Base-by-base conservation (phyloP, 2,888 invertebrate genomes). In the Heliconius ethilla region DNA sequence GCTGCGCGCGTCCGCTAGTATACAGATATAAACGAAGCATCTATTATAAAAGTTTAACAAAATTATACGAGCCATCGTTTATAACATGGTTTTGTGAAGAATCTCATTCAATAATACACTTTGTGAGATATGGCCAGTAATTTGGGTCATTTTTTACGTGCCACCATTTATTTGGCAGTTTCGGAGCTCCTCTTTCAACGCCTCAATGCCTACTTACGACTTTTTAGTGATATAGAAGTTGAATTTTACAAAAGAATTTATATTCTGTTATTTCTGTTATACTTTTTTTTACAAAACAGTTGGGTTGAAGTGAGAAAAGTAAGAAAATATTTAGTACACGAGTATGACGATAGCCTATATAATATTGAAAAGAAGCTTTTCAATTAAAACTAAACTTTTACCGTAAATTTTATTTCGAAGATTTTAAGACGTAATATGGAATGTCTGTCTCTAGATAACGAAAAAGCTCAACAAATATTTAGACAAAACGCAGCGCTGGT, bases 71-170 rank as follows among this genome's bases (percentile, higher is more conserved):
- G 29, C 77, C 45, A 63, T 70, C 66, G 25, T 79, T 75, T 75
- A 77, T 40, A 65, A 75, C 66, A 25, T 67, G 66, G 75, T 66
- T 75, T 76, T 72, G 72, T 75, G 63, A 27, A 67, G n/a, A 51
- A 70, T 33, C 55, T 79, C 78, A 40, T 79, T 79, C 62, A 78
- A 79, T 77, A 65, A 79, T 75, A 75, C 69, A 51, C 33, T 76
- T 66, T 55, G 62, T 73, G 73, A 74, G 51, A 73, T 45, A 66
- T 77, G 70, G 59, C 76, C 27, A 29, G 75, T 66, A 55, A 74
- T 78, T 75, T 37, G 45, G 70, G 51, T 70, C n/a, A 75, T 55
- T 70, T 75, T 78, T 75, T 72, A 75, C 51, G 45, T 70, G 45
- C 25, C 15, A 13, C 25, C 74, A 45, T 45, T 75, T 70, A 72